A percentile compares a stretch with the other conserved stretches of the same genome.
Evolutionary conservation across 2,888 invertebrate species (phyloP).

Genomic region (Podabrus alpinus): DNA sequence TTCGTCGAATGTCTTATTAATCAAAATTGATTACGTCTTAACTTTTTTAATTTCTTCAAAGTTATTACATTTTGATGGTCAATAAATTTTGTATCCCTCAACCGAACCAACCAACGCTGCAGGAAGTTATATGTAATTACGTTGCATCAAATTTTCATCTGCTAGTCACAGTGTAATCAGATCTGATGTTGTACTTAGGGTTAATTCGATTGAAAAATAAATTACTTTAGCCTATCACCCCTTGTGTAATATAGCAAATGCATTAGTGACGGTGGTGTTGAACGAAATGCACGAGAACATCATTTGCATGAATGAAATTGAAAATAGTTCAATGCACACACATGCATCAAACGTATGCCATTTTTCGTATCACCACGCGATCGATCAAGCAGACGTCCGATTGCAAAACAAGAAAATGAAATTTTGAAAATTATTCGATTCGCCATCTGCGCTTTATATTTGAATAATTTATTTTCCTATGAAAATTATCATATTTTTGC

Average conservation of each 20-base stretch:
- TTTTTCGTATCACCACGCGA: background rate
- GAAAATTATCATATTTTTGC: constrained; percentile 24
- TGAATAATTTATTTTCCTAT: constrained; percentile 6
- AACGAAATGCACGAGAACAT: constrained; percentile 13
- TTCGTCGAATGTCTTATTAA: background rate
- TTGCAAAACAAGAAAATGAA: background rate
- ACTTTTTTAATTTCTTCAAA: background rate
- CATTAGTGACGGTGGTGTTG: constrained; percentile 24
- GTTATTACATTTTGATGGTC: background rate
- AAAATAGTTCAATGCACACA: background rate
- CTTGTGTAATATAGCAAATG: constrained; percentile 19
- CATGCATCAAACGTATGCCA: background rate
- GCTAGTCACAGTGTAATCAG: constrained; percentile 28
- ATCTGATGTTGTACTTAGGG: constrained; percentile 33
- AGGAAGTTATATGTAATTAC: constrained; percentile 24
- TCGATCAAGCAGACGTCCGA: background rate
- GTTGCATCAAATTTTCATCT: constrained; percentile 27
- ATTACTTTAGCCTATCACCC: constrained; percentile 34
- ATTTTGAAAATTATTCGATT: background rate
- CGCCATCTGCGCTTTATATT: background rate
- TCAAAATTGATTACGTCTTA: background rate
- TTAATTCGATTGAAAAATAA: constrained; percentile 38
- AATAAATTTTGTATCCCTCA: constrained; percentile 11
- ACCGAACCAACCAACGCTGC: constrained; percentile 4
- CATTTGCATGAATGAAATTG: constrained; percentile 23